Evolutionary conservation across 2,113 vertebrate species (phyloP).

Genomic region (Anolis carolinensis): DNA sequence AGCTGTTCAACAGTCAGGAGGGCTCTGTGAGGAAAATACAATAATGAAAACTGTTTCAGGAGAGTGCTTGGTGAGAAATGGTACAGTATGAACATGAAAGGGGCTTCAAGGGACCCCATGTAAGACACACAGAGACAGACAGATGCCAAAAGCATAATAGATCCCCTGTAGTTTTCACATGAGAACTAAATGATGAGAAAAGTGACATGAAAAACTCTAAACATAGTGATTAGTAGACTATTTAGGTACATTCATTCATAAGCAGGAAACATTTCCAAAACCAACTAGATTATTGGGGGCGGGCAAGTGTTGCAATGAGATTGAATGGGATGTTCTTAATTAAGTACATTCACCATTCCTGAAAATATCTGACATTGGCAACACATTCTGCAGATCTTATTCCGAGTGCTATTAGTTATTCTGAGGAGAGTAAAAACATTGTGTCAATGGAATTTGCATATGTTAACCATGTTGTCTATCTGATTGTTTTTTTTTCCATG

Average conservation of each 20-base stretch:
- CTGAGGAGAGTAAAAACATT: no score
- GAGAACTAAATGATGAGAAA: not conserved
- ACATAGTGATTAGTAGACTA: not conserved
- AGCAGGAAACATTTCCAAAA: slow-evolving; percentile 6
- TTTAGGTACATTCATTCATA: not conserved
- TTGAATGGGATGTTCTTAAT: not conserved
- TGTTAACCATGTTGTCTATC: no score
- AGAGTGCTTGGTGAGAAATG: slow-evolving; percentile 25
- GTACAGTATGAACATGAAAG: slow-evolving; percentile 31
- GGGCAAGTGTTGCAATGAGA: not conserved
- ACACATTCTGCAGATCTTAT: no score
- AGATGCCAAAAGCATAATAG: not conserved
- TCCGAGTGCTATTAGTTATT: no score
- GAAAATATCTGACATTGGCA: no score
- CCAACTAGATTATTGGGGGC: not conserved
- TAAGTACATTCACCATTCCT: no score
- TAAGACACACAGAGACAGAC: no score
- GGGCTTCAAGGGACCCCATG: not conserved
- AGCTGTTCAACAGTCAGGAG: slow-evolving; percentile 28
- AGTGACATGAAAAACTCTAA: not conserved
- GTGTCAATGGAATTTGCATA: no score
- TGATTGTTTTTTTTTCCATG: no score
- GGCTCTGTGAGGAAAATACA: not conserved
- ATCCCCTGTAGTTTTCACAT: not conserved
- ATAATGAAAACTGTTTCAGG: not conserved